phyloP scores from a whole-genome alignment of 2,888 invertebrate genomes.

The Aspidapion aeneum region DNA sequence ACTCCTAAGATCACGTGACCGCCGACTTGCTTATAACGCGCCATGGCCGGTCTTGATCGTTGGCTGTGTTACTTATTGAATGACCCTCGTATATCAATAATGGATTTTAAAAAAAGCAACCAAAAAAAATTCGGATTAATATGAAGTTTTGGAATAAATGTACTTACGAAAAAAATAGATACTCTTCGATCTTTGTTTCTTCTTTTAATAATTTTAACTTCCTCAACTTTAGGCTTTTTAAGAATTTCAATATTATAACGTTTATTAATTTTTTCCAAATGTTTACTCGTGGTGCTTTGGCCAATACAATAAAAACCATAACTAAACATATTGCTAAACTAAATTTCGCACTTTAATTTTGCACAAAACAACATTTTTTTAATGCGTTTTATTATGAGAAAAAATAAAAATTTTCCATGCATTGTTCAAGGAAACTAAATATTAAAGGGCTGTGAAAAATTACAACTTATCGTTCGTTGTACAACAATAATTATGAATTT shows the following conservation, averaged over 20 bases:
- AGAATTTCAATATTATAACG: slow-evolving; percentile 13
- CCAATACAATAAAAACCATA: slow-evolving; percentile 8
- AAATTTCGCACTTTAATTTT: too few relatives aligned
- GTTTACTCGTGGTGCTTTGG: slow-evolving; percentile 11
- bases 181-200: slow-evolving; percentile 21
- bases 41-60: too few relatives aligned
- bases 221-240: slow-evolving; percentile 2
- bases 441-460: not conserved
- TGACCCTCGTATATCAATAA: too few relatives aligned
- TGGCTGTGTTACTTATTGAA: too few relatives aligned
- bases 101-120: too few relatives aligned
- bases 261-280: slow-evolving; percentile 16
- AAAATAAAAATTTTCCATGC: not conserved
- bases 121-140: too few relatives aligned
- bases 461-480: not conserved
- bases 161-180: slow-evolving; percentile 21
- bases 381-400: not conserved
- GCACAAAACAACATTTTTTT: not conserved
- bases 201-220: slow-evolving; percentile 8
- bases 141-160: too few relatives aligned
- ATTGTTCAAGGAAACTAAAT: not conserved
- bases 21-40: too few relatives aligned
- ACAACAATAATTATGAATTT: not conserved
- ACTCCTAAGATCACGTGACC: too few relatives aligned
- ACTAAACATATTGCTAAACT: slow-evolving; percentile 18